Base-by-base conservation (phyloP, 1,140 invertebrate genomes). In the Drosophila malerkotliana region DNA sequence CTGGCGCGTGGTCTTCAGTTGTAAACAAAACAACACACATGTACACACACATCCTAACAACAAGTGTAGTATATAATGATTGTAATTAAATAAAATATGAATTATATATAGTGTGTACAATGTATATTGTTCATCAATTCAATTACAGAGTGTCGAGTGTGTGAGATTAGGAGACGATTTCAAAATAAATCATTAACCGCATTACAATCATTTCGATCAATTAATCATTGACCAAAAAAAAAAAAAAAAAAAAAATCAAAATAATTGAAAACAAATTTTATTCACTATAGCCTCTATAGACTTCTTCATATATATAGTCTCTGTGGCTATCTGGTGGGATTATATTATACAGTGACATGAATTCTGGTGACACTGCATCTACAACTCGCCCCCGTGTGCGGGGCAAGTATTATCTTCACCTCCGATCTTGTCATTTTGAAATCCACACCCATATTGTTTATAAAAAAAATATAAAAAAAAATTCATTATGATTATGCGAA, bases 141-240 rank as follows among this genome's bases (percentile, higher is more conserved):
- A 41, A 44, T 44, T 44, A 44, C 14, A 44, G 39, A 9, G 4
- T 4, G 4, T 4, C 14, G 41, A 15, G 30, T 53, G 51, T 2
- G 10, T 30, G 28, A n/a, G 67, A 71, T 71, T 68, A 71, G 67
- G 24, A 58, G 44, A 14, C 21, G 52, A 68, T 57, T 68, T 71
- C 53, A 41, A 71, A 68, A 71, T 51, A 57, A 71, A 52, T 69
- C 67, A 71, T 58, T 51, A 71, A 68, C 53, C 67, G 67, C 67
- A 68, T 68, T 71, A 58, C 67, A 24, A 71, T 57, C 47, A 49
- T 69, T 57, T 55, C 32, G 48, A 67, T 67, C 63, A 71, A 71
- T 56, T 71, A 68, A 68, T 57, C 67, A 71, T 67, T 71, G 41
- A 68, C 61, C 41, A 69, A 69, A 59, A 60, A 34, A 18, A 41